A percentile compares a stretch with the other conserved stretches of the same genome.
Conservation (phyloP, 2,113 vertebrate species). For the Excalfactoria chinensis region DNA sequence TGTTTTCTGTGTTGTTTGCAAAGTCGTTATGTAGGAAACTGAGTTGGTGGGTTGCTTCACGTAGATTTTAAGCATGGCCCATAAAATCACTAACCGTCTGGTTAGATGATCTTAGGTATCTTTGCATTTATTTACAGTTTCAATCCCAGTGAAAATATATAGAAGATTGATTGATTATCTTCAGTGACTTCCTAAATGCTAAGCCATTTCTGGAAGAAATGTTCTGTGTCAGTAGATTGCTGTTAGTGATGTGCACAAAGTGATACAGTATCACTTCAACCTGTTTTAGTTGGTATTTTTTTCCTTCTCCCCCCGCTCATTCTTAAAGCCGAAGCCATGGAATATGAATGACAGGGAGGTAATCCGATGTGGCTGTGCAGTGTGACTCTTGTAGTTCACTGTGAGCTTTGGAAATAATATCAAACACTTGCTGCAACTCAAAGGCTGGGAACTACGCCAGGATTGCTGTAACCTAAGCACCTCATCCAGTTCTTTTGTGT, state of each 20-base stretch:
- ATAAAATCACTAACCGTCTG: neutral
- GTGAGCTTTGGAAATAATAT: neutral
- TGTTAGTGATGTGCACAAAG: neutral
- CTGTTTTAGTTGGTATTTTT: neutral
- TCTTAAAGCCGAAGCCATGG: neutral
- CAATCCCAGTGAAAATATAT: neutral
- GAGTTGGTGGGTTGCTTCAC: neutral
- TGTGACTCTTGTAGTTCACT: neutral
- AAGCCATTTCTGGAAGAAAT: neutral
- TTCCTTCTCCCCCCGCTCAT: neutral
- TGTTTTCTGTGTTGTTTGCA: neutral
- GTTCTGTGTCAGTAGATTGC: neutral
- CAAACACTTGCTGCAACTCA: neutral
- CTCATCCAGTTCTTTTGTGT: neutral
- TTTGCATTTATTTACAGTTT: neutral
- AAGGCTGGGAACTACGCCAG: accelerated
- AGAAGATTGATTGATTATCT: neutral
- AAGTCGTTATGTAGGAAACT: neutral
- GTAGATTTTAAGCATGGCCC: neutral
- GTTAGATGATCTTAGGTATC: neutral
- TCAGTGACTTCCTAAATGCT: neutral
- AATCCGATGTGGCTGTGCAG: neutral
- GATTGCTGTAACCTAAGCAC: neutral
- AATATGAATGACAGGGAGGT: neutral
- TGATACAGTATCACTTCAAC: neutral